phyloP scores from a whole-genome alignment of 1,140 invertebrate species.

The Drosophila tropicalis region DNA sequence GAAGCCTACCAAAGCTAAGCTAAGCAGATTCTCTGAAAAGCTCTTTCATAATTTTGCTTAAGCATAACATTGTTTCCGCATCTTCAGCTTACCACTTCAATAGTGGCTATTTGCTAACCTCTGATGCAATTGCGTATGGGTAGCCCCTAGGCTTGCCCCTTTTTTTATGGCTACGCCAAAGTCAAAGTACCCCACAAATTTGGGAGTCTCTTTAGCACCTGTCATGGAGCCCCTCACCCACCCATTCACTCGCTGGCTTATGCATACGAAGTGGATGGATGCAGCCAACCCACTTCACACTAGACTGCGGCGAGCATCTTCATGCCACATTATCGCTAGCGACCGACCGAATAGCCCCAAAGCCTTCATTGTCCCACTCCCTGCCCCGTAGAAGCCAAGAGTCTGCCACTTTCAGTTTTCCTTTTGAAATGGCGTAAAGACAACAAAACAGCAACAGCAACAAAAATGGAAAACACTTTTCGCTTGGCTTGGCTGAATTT shows the following conservation, averaged over 20 bases:
- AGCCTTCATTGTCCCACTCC: conserved; percentile 13
- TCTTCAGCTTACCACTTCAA: background rate
- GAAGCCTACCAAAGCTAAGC: too few species aligned
- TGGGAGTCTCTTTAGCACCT: conserved; percentile 39
- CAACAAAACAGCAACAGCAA: conserved; percentile 30
- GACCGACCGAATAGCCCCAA: conserved; percentile 36
- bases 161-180: conserved; percentile 24
- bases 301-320: conserved; percentile 55
- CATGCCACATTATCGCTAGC: conserved; percentile 64
- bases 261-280: conserved; percentile 23
- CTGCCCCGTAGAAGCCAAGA: background rate
- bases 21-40: background rate
- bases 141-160: background rate
- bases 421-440: conserved; percentile 24
- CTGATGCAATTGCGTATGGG: conserved; percentile 50
- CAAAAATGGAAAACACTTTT: conserved; percentile 65
- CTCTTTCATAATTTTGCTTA: background rate
- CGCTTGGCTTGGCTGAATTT: conserved; percentile 73
- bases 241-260: conserved; percentile 24
- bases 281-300: conserved; percentile 67
- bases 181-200: conserved; percentile 55
- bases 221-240: conserved; percentile 29
- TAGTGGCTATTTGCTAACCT: conserved; percentile 26
- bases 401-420: conserved; percentile 64
- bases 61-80: too few species aligned